Percentiles rank a stretch among this genome's conserved stretches.
These are phyloP conservation scores for Heliangelus exortis DNA, from an alignment of 2,797 vertebrate genomes.

Conservation along the genomic window DNA sequence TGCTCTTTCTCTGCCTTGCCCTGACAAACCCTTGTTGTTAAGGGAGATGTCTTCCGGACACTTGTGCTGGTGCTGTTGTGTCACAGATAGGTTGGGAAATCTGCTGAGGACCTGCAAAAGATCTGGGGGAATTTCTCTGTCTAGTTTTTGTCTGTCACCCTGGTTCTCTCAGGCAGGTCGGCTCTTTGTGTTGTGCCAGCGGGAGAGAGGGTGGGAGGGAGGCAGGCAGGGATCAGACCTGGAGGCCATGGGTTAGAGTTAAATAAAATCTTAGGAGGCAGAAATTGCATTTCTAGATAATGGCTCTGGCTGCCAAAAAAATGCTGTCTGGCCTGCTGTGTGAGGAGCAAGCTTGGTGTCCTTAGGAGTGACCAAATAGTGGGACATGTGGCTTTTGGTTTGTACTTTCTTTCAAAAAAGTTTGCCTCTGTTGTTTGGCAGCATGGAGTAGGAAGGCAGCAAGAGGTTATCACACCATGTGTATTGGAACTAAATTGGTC, in stretches of 20 bases:
- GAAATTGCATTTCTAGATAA: not conserved
- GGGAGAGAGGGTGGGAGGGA: not conserved
- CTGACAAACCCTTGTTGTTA: not conserved
- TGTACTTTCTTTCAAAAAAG: not conserved
- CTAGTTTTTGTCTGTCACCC: not conserved
- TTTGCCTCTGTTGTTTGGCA: not conserved
- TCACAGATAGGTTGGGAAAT: not conserved
- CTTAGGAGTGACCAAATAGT: not conserved
- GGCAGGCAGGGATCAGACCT: not conserved
- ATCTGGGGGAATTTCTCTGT: not conserved
- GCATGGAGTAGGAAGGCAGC: not conserved
- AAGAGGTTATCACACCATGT: not conserved
- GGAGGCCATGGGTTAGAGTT: not conserved
- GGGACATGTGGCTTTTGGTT: not conserved
- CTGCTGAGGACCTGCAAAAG: not conserved
- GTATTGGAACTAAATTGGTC: not conserved
- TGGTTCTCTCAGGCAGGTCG: fast-evolving
- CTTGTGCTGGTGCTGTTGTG: not conserved
- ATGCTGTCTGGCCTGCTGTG: not conserved
- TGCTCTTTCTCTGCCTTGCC: not conserved
- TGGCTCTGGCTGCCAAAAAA: not conserved
- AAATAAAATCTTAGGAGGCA: not conserved
- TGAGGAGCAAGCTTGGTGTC: not conserved
- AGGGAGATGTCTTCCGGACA: not conserved
- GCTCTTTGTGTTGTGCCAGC: not conserved